Percentiles rank a stretch among this genome's conserved stretches.
Conservation (phyloP, 2,888 invertebrate species). For the Dryocosmus kuriphilus region DNA sequence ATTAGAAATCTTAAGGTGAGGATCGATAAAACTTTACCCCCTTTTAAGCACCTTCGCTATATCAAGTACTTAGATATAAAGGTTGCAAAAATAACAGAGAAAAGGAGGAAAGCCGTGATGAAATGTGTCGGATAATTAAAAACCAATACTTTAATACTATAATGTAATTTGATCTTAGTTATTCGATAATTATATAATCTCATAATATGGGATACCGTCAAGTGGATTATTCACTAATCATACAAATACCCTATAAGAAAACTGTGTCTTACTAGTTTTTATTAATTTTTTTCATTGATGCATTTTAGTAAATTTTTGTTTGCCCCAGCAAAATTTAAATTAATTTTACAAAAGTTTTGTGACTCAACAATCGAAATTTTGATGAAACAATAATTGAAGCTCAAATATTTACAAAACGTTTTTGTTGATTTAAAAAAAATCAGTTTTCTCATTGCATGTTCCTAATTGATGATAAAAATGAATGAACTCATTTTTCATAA, state of each 20-base stretch:
- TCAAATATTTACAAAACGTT: too few relatives aligned
- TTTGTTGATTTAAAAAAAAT: too few relatives aligned
- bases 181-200: neutral
- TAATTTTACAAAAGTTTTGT: too few relatives aligned
- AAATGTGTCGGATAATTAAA: neutral
- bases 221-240: neutral
- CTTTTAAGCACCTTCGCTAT: conserved; percentile 26
- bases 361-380: too few relatives aligned
- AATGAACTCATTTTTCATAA: neutral
- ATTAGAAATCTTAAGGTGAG: conserved; percentile 23
- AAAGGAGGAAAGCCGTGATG: conserved; percentile 11
- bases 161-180: neutral
- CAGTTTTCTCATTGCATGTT: too few relatives aligned
- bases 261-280: too few relatives aligned
- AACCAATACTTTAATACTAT: neutral
- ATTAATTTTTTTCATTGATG: too few relatives aligned
- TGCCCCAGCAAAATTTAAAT: too few relatives aligned
- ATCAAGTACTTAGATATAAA: conserved; percentile 29
- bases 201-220: neutral
- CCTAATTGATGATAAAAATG: neutral
- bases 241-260: neutral
- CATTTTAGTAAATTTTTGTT: too few relatives aligned
- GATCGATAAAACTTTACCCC: conserved; percentile 36
- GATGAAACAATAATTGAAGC: too few relatives aligned
- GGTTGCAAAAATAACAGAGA: conserved; percentile 43